Evolutionary conservation across 2,797 vertebrate species (phyloP), one percentile per base, ranked within the genome.

Genomic region (Melanotaenia maccullochi): DNA sequence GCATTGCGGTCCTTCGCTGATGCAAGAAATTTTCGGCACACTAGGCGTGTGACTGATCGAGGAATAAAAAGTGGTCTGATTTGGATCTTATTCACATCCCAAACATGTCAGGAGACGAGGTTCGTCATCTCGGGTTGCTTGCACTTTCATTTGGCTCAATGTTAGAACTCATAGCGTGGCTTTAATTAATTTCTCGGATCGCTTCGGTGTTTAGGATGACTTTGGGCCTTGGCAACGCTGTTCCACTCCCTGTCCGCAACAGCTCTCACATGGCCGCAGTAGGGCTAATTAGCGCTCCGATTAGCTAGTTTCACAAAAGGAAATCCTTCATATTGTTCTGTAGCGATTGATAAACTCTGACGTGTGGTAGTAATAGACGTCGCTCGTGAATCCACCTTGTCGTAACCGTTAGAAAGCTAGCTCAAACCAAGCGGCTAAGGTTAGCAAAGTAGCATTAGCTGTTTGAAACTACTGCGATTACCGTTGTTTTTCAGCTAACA

Each of bases 31-130:
- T 75, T 69, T 71, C 66, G 30, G 73, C 69, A 84, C 69, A 79
- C n/a, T 78, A 59, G 35, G 79, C 82, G 85, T 82, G 77, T 49
- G 59, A 25, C 65, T 36, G 60, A 61, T 32, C 59, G 75, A 64
- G 56, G 28, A 35, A 76, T 57, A 61, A 49, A 71, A 73, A 85
- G 58, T 68, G 67, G 20, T 9, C 67, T 13, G 42, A 47, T 73
- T 79, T 71, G 5, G 20, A 20, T 13, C 24, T 52, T 14, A 51
- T 62, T 58, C 24, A 74, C 0, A 0, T 60, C 30, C 75, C 85
- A 89, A 91, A 81, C 75, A 94, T 94, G 93, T 94, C 93, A 60
- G 93, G 93, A 87, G 93, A 94, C 89, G 93, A 94, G 91, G 93
- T 94, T 35, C 81, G 87, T 60, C 0, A 9, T 5, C 18, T 0